Percentiles rank a stretch among this genome's conserved stretches.
These are phyloP conservation scores for Mirounga angustirostris DNA, from an alignment of 2,113 vertebrate genomes.

Conservation along the genomic window DNA sequence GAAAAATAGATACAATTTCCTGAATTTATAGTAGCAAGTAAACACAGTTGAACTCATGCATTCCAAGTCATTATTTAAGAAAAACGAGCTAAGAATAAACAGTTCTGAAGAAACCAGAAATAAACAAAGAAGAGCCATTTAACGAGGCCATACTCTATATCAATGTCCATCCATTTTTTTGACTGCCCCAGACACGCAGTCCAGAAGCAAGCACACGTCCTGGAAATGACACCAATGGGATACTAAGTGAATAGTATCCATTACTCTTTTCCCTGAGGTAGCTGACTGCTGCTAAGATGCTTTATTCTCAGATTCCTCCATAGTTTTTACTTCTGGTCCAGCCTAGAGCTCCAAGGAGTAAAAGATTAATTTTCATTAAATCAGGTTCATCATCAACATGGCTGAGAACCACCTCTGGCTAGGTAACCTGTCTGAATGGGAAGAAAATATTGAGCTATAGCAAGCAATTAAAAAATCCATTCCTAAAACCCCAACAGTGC, in stretches of 20 bases:
- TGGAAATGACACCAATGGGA: background rate
- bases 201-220: background rate
- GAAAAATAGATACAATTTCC: background rate
- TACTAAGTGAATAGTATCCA: background rate
- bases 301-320: background rate
- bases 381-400: slow-evolving; percentile 27
- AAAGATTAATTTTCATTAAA: slow-evolving; percentile 36
- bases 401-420: background rate
- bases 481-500: background rate
- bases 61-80: background rate
- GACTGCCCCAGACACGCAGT: background rate
- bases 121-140: background rate
- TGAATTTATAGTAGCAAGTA: background rate
- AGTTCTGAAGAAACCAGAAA: background rate
- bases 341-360: background rate
- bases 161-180: background rate
- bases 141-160: fast-evolving
- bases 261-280: background rate
- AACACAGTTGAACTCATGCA: background rate
- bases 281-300: background rate
- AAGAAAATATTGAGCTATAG: slow-evolving; percentile 5
- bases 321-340: background rate
- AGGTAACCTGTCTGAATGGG: background rate
- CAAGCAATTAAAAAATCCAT: slow-evolving; percentile 20
- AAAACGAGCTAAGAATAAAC: background rate